Conservation (phyloP, 2,113 vertebrate genomes). For the Periophthalmodon schlosseri region DNA sequence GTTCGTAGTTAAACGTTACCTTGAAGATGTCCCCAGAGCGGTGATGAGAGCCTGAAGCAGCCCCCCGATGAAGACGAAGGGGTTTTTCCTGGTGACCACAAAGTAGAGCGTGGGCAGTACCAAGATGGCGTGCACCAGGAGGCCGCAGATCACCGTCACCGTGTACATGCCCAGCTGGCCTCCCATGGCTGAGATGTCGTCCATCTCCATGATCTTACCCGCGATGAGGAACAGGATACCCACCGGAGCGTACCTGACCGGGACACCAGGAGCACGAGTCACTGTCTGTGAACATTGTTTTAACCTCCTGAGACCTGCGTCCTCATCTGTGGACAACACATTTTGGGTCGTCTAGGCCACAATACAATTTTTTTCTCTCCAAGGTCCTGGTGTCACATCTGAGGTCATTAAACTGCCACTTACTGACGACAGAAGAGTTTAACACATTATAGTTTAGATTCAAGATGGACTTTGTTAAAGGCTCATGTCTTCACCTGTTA, state of each 20-base stretch:
- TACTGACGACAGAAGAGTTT: too few species aligned
- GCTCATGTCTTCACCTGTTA: too few species aligned
- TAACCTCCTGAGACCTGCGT: too few species aligned
- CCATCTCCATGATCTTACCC: constrained; percentile 99
- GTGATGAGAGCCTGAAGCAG: constrained; percentile 94
- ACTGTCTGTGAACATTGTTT: too few species aligned
- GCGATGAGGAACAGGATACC: constrained; percentile 97
- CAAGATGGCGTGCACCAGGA: constrained; percentile 86
- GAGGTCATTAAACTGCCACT: too few species aligned
- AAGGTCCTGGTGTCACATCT: too few species aligned
- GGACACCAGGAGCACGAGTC: not conserved
- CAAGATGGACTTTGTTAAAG: too few species aligned
- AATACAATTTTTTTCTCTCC: too few species aligned
- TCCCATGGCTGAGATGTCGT: constrained; percentile 89
- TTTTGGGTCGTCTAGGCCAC: too few species aligned
- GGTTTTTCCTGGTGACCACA: constrained; percentile 90
- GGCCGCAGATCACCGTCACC: constrained; percentile 88
- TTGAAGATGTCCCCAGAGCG: constrained; percentile 95
- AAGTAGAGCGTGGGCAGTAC: constrained; percentile 93
- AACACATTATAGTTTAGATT: too few species aligned
- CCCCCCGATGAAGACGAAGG: constrained; percentile 90
- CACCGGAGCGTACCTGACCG: constrained; percentile 90
- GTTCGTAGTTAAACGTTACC: constrained; percentile 66
- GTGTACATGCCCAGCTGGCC: constrained; percentile 97
- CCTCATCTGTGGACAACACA: too few species aligned